Percentiles rank a stretch among this genome's conserved stretches.
phyloP scores from a whole-genome alignment of 1,140 invertebrate genomes.

The Rhynchophorus ferrugineus region DNA sequence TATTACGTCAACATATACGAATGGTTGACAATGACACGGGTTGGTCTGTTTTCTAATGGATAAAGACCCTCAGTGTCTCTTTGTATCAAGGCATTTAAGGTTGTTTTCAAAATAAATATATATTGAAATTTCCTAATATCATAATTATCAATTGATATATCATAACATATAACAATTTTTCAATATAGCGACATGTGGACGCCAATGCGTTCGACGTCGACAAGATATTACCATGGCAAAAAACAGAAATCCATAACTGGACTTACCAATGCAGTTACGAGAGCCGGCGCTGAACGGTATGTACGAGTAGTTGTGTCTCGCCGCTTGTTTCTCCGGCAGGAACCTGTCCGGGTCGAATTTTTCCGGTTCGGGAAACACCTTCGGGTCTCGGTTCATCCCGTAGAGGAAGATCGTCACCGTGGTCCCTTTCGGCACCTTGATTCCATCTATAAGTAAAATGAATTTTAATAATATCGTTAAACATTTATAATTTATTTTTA shows the following conservation, averaged over 20 bases:
- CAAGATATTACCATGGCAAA: not conserved
- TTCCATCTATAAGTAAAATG: constrained; percentile 25
- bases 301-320: constrained; percentile 49
- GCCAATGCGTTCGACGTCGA: not conserved
- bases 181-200: too few species aligned
- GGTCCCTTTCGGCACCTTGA: constrained; percentile 27
- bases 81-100: too few species aligned
- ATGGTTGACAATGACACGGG: too few species aligned
- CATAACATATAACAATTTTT: too few species aligned
- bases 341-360: constrained; percentile 66
- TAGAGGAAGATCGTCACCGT: constrained; percentile 27
- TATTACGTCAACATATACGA: too few species aligned
- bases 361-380: constrained; percentile 55
- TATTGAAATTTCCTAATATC: too few species aligned
- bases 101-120: too few species aligned
- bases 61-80: too few species aligned
- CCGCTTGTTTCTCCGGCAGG: constrained; percentile 46
- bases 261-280: constrained; percentile 57
- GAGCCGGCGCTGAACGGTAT: constrained; percentile 62
- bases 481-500: too few species aligned
- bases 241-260: not conserved
- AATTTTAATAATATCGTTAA: too few species aligned
- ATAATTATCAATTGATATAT: too few species aligned
- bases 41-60: too few species aligned
- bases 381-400: constrained; percentile 24